Percentiles rank a stretch among this genome's conserved stretches.
Evolutionary conservation across 2,113 vertebrate genomes (phyloP).

Genomic region (Ovibos moschatus): DNA sequence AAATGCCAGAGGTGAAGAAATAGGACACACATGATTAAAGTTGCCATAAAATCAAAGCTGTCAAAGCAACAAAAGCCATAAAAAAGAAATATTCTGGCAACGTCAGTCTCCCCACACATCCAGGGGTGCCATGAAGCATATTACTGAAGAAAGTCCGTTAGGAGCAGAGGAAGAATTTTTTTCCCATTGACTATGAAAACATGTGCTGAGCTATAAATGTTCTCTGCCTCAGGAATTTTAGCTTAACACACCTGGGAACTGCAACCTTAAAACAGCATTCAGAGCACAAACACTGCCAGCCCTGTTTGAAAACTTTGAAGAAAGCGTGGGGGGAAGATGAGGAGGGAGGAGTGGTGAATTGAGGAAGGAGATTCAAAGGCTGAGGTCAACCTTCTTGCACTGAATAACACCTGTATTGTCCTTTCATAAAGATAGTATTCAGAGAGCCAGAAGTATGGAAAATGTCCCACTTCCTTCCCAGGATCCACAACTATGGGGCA

Average conservation of each 20-base stretch:
- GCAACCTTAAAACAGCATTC: constrained; percentile 58
- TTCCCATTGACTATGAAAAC: constrained; percentile 69
- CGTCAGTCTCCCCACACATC: constrained; percentile 69
- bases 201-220: constrained; percentile 70
- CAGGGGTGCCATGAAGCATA: constrained; percentile 69
- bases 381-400: neutral
- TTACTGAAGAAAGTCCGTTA: constrained; percentile 72
- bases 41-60: constrained; percentile 82
- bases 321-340: neutral
- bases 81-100: constrained; percentile 80
- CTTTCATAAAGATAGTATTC: neutral
- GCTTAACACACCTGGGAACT: constrained; percentile 54
- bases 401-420: neutral
- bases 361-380: constrained; percentile 9
- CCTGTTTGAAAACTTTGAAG: neutral
- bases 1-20: constrained; percentile 84
- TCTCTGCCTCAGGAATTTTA: constrained; percentile 73
- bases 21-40: constrained; percentile 83
- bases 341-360: neutral
- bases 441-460: neutral
- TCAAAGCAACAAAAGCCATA: constrained; percentile 81
- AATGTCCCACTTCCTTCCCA: neutral
- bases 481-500: neutral
- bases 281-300: constrained; percentile 37
- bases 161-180: constrained; percentile 58